A percentile compares a stretch with the other conserved stretches of the same genome.
These are phyloP conservation scores for Fringilla coelebs DNA, from an alignment of 2,797 vertebrate species.

Conservation along the genomic window DNA sequence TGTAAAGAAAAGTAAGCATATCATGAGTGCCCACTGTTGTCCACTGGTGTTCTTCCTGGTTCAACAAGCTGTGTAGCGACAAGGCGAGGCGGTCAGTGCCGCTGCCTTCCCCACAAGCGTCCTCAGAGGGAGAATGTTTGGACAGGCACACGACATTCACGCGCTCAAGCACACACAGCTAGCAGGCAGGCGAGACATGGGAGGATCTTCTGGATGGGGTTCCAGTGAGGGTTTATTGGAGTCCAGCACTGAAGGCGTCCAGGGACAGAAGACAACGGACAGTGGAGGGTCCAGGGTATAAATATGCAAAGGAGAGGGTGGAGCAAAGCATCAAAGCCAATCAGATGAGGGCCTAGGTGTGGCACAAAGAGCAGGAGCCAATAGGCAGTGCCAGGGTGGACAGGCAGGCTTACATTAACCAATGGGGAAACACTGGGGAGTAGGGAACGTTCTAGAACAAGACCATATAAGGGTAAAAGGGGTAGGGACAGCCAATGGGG, in stretches of 20 bases:
- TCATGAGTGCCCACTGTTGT: background rate
- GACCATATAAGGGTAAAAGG: background rate
- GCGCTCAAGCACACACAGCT: too few relatives aligned
- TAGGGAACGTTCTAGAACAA: background rate
- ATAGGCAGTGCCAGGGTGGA: background rate
- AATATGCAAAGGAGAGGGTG: background rate
- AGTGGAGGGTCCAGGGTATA: background rate
- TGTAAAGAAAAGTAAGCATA: background rate
- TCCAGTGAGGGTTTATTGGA: background rate
- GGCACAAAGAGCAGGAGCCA: background rate
- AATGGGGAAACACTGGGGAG: background rate
- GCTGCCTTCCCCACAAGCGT: accelerated
- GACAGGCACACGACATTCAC: background rate
- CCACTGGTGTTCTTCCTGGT: background rate
- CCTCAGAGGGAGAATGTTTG: background rate
- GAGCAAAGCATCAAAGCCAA: background rate
- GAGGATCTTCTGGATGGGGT: background rate
- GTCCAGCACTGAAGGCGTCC: background rate
- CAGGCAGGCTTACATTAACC: background rate
- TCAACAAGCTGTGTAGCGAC: background rate
- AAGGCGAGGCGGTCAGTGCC: background rate
- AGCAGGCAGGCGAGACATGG: background rate
- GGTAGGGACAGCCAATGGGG: background rate
- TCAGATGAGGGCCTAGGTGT: background rate
- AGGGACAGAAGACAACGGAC: background rate